A percentile compares a stretch with the other conserved stretches of the same genome.
Conservation (phyloP, 2,797 vertebrate genomes). For the Xiphophorus birchmanni region DNA sequence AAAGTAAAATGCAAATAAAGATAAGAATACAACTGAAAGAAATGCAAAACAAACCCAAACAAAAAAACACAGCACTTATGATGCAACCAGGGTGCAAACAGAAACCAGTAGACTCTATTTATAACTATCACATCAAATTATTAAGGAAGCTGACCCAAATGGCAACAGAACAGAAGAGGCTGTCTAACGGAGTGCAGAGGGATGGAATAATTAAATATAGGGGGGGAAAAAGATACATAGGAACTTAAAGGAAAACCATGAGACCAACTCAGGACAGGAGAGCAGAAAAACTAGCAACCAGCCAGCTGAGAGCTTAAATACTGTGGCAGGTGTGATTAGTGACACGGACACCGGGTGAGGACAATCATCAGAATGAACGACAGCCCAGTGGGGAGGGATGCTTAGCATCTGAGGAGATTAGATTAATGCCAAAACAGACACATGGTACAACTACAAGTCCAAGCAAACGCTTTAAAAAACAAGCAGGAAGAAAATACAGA, state of each 20-base stretch:
- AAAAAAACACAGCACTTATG: not conserved
- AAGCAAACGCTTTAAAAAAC: not conserved
- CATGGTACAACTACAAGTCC: not conserved
- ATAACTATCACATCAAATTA: not conserved
- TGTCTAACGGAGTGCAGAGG: not conserved
- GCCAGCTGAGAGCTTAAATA: not conserved
- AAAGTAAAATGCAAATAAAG: not conserved
- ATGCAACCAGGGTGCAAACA: not conserved
- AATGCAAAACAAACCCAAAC: not conserved
- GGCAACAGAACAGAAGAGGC: not conserved
- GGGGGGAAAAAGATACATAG: not conserved
- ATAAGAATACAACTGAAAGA: not conserved
- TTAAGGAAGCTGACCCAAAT: not conserved
- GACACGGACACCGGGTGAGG: not conserved
- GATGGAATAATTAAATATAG: not conserved
- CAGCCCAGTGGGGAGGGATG: not conserved
- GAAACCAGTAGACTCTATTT: not conserved
- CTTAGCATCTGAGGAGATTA: not conserved
- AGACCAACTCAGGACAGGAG: not conserved
- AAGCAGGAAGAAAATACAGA: not conserved
- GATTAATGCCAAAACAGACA: not conserved
- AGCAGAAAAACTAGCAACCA: not conserved
- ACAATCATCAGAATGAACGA: not conserved
- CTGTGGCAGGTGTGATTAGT: not conserved
- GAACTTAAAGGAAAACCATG: not conserved